Evolutionary conservation across 2,797 vertebrate genomes (phyloP).

Genomic region (Danio albolineatus): DNA sequence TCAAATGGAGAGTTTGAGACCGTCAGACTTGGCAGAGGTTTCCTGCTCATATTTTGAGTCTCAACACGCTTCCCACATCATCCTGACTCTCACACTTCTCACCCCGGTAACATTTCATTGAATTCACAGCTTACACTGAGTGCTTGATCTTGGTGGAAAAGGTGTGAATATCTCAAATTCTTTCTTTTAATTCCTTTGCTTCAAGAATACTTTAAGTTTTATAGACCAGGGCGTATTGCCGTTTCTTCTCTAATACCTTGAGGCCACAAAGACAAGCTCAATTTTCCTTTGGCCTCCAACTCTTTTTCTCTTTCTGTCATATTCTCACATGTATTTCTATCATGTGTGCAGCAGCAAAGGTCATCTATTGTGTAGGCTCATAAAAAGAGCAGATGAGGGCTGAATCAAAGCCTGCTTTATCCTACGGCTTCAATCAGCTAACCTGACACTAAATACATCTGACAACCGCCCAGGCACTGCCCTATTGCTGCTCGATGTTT

Average conservation of each 20-base stretch:
- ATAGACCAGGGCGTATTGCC: background rate
- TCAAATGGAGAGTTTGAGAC: slow-evolving; percentile 23
- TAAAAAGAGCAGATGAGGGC: slow-evolving; percentile 36
- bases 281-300: slow-evolving; percentile 15
- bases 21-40: background rate
- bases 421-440: slow-evolving; percentile 22
- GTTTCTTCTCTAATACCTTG: slow-evolving; percentile 1
- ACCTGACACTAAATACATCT: slow-evolving; percentile 44
- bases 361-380: slow-evolving; percentile 47
- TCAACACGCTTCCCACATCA: background rate
- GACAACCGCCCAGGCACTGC: slow-evolving; percentile 39
- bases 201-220: background rate
- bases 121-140: background rate
- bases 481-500: slow-evolving; percentile 28
- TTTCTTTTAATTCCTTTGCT: background rate
- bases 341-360: slow-evolving; percentile 40
- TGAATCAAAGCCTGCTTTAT: slow-evolving; percentile 44
- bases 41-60: background rate
- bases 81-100: slow-evolving; percentile 10
- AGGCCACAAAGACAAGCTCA: slow-evolving; percentile 8
- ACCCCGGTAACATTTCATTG: slow-evolving; percentile 9
- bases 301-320: slow-evolving; percentile 4
- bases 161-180: background rate
- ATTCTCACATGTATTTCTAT: background rate
- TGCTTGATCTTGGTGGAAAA: background rate